phyloP scores from a whole-genome alignment of 1,140 invertebrate genomes.

The Pachypeltis micranthus region DNA sequence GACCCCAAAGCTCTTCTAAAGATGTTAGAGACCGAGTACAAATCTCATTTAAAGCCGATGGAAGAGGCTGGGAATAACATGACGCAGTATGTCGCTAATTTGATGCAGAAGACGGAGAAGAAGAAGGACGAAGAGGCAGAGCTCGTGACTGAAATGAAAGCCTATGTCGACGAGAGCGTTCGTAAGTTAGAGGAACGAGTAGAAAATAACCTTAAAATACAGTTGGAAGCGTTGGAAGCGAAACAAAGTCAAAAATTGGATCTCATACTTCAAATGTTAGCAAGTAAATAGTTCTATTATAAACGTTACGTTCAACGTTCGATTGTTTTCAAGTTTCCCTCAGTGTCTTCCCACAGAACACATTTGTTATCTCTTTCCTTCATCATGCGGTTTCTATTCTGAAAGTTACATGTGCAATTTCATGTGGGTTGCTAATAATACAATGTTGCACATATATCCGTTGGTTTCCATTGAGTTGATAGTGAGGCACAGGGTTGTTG shows the following conservation, averaged over 20 bases:
- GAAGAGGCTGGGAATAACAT: constrained; percentile 9
- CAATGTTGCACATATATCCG: too few species aligned
- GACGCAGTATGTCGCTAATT: constrained; percentile 10
- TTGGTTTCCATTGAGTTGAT: too few species aligned
- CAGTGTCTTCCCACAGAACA: too few species aligned
- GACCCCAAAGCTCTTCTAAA: constrained; percentile 13
- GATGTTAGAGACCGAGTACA: constrained; percentile 14
- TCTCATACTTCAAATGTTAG: constrained; percentile 11
- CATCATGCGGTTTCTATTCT: too few species aligned
- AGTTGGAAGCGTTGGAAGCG: constrained; percentile 17
- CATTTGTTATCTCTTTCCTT: too few species aligned
- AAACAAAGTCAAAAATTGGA: constrained; percentile 20
- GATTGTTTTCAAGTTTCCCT: too few species aligned
- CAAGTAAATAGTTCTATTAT: too few species aligned
- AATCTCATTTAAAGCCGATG: constrained; percentile 12
- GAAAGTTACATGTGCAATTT: too few species aligned
- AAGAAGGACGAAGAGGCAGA: not conserved
- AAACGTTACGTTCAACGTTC: too few species aligned
- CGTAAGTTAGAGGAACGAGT: constrained; percentile 12
- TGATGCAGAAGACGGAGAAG: constrained; percentile 4
- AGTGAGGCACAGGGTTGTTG: too few species aligned
- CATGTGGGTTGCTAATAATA: too few species aligned
- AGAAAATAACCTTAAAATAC: constrained; percentile 7
- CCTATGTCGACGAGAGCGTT: constrained; percentile 15
- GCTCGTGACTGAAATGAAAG: not conserved